phyloP scores from a whole-genome alignment of 2,113 vertebrate species.

The Pholis gunnellus region DNA sequence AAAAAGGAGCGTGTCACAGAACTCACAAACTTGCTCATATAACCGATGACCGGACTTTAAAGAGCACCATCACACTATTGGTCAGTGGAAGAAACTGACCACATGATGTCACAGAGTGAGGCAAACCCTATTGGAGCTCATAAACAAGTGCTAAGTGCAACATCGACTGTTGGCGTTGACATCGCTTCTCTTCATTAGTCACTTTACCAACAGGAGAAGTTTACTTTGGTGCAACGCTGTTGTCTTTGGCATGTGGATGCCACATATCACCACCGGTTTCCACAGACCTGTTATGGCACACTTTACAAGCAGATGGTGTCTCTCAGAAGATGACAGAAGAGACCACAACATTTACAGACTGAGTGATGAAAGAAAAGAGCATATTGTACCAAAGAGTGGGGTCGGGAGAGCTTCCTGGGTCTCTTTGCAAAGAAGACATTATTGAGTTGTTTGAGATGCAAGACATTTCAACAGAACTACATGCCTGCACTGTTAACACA shows the following conservation, averaged over 20 bases:
- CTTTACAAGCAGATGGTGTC: slow-evolving; percentile 49
- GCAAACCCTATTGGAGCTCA: slow-evolving; percentile 42
- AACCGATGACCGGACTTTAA: slow-evolving; percentile 5
- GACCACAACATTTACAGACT: slow-evolving; percentile 18
- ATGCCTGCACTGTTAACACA: not conserved
- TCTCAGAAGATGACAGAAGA: slow-evolving; percentile 39
- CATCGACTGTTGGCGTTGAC: slow-evolving; percentile 52
- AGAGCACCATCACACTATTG: not conserved
- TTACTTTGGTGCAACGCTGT: slow-evolving; percentile 64
- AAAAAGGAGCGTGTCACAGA: not conserved
- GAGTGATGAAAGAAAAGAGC: not conserved
- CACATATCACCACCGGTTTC: slow-evolving; percentile 65
- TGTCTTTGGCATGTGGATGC: slow-evolving; percentile 66
- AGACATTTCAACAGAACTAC: not conserved
- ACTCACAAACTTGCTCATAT: not conserved
- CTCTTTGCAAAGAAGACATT: not conserved
- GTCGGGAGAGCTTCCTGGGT: not conserved
- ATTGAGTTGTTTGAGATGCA: not conserved
- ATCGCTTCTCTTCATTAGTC: slow-evolving; percentile 66
- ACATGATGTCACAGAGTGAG: slow-evolving; percentile 61
- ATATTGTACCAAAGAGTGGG: not conserved
- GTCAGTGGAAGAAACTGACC: slow-evolving; percentile 36
- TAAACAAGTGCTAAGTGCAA: slow-evolving; percentile 55
- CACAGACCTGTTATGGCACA: slow-evolving; percentile 53
- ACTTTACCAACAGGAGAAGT: slow-evolving; percentile 41